phyloP scores from a whole-genome alignment of 2,888 invertebrate genomes.

The Harpagoxenus sublaevis region DNA sequence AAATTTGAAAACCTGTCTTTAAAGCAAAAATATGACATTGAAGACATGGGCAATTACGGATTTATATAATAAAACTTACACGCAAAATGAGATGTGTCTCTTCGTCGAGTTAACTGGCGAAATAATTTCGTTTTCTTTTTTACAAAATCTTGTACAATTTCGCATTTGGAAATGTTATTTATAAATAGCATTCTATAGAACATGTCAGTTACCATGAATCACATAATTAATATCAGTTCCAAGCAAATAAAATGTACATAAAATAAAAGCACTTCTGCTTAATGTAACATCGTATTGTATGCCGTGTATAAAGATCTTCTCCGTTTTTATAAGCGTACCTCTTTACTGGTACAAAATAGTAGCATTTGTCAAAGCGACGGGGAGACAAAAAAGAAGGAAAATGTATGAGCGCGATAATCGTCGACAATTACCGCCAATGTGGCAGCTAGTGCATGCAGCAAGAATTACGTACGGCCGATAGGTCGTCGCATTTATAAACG shows the following conservation, averaged over 20 bases:
- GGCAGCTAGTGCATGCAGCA: slow-evolving; percentile 44
- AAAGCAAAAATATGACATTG: neutral
- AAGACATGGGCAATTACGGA: neutral
- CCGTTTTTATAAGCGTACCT: neutral
- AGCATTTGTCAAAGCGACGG: neutral
- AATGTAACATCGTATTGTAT: neutral
- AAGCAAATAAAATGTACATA: neutral
- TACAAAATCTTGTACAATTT: neutral
- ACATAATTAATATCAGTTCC: neutral
- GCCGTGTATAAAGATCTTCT: neutral
- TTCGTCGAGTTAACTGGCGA: neutral
- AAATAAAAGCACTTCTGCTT: neutral
- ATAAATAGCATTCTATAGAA: neutral
- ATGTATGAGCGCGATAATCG: slow-evolving; percentile 64
- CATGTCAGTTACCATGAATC: neutral
- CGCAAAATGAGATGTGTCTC: neutral
- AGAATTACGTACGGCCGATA: slow-evolving; percentile 71
- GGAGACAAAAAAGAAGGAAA: slow-evolving; percentile 45
- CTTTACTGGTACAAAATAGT: slow-evolving; percentile 9
- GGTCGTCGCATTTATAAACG: slow-evolving; percentile 74
- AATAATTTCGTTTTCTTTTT: neutral
- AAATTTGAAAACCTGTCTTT: neutral
- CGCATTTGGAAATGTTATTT: neutral
- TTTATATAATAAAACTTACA: neutral
- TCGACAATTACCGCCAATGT: slow-evolving; percentile 72